phyloP scores from a whole-genome alignment of 1,140 invertebrate species.

The Aphis craccivora region DNA sequence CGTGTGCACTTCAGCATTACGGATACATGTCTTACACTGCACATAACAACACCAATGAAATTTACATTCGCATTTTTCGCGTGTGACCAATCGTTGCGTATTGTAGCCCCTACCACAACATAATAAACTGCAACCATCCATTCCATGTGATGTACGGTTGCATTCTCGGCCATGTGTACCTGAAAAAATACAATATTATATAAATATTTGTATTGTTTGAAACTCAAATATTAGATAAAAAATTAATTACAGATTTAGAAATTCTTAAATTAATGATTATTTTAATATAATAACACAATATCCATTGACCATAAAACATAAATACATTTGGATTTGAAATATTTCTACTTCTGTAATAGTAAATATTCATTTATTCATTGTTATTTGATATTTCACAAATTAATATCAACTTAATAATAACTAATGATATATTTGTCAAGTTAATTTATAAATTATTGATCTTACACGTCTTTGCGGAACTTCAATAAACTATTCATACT shows the following conservation, averaged over 20 bases:
- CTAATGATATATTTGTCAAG: too few relatives aligned
- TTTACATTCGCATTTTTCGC: constrained; percentile 61
- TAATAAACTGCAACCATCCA: constrained; percentile 71
- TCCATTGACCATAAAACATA: background rate
- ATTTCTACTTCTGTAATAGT: background rate
- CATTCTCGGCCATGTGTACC: constrained; percentile 84
- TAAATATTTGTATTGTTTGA: background rate
- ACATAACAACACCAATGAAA: constrained; percentile 62
- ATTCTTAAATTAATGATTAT: background rate
- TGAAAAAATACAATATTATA: constrained; percentile 38
- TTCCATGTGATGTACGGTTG: constrained; percentile 79
- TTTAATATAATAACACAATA: too few relatives aligned
- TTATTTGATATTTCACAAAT: too few relatives aligned
- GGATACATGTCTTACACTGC: constrained; percentile 60
- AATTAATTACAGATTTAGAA: background rate
- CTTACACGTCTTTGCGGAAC: background rate
- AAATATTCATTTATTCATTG: too few relatives aligned
- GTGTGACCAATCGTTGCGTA: constrained; percentile 33
- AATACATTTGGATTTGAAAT: background rate
- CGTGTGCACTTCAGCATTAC: constrained; percentile 58
- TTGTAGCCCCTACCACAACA: constrained; percentile 60
- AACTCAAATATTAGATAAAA: background rate
- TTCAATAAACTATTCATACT: background rate
- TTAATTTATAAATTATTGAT: background rate
- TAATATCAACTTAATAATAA: too few relatives aligned